Conservation (phyloP, 2,113 vertebrate species). For the Lepus europaeus region DNA sequence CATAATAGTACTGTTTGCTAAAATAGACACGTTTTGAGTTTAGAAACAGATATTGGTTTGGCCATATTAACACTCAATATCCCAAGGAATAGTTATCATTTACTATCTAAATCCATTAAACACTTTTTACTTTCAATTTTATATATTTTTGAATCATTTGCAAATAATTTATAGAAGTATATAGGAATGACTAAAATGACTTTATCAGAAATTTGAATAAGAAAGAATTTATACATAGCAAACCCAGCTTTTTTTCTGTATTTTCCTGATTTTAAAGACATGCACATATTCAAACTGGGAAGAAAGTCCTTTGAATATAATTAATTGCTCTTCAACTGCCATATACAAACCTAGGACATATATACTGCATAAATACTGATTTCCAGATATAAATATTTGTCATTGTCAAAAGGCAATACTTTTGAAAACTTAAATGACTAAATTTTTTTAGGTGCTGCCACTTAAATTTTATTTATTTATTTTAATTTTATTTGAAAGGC, state of each 20-base stretch:
- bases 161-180: slow-evolving; percentile 31
- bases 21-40: background rate
- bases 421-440: slow-evolving; percentile 18
- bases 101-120: background rate
- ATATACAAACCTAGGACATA: background rate
- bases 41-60: background rate
- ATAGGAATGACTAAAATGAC: slow-evolving; percentile 1
- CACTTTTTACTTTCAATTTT: slow-evolving; percentile 39
- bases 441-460: no score
- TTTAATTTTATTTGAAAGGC: no score
- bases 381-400: slow-evolving; percentile 12
- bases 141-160: slow-evolving; percentile 52
- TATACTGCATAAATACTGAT: background rate
- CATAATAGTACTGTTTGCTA: background rate
- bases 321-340: background rate
- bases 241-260: background rate
- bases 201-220: slow-evolving; percentile 36
- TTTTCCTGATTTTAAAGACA: slow-evolving; percentile 8
- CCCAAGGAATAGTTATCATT: slow-evolving; percentile 2
- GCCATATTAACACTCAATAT: background rate
- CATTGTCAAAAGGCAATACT: background rate
- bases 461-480: no score
- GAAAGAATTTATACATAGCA: background rate
- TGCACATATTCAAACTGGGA: background rate
- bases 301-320: background rate